Conservation (phyloP, 2,888 invertebrate genomes). For the Oscheius onirici region DNA sequence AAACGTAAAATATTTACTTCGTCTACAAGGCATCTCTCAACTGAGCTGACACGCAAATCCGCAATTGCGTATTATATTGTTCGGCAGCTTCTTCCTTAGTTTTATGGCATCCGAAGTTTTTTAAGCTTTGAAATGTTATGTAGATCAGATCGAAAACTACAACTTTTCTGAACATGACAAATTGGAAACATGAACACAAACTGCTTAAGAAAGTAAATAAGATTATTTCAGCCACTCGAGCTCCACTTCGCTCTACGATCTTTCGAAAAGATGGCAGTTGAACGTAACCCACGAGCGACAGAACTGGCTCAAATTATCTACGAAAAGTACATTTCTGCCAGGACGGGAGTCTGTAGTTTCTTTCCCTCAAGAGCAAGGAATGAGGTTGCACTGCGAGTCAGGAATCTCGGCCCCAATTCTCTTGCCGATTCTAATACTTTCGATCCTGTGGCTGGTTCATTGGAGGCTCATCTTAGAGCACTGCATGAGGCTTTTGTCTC, state of each 20-base stretch:
- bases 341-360: constrained; percentile 54
- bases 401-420: background rate
- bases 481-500: constrained; percentile 62
- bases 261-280: constrained; percentile 54
- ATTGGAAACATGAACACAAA: background rate
- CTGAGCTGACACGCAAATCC: no score
- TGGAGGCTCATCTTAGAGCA: constrained; percentile 44
- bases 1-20: no score
- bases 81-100: no score
- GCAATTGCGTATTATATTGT: no score
- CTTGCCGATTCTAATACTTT: constrained; percentile 37
- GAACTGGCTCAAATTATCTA: constrained; percentile 60
- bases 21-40: no score
- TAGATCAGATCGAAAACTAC: no score
- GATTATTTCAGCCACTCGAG: constrained; percentile 58
- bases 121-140: no score
- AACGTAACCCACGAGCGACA: constrained; percentile 47
- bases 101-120: no score
- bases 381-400: constrained; percentile 41
- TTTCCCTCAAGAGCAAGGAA: constrained; percentile 47
- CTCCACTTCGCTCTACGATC: constrained; percentile 64
- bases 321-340: constrained; percentile 51
- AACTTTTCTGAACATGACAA: background rate
- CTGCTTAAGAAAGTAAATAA: no score
- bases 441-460: background rate